Evolutionary conservation across 1,140 invertebrate genomes (phyloP).

Genomic region (Lepidotrigona ventralis): DNA sequence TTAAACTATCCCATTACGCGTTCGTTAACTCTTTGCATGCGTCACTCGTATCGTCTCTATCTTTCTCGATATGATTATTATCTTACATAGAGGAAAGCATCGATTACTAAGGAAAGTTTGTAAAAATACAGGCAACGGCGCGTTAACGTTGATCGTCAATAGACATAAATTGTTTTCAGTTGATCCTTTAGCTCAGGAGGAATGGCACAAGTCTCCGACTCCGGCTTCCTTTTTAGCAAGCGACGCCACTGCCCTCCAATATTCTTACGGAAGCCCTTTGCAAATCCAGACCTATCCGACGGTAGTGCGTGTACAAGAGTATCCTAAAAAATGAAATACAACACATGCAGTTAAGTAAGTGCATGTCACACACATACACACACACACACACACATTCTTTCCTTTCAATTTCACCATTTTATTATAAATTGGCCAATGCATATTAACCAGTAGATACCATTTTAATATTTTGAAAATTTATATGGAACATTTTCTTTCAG

Average conservation of each 20-base stretch:
- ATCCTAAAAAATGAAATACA: conserved; percentile 82
- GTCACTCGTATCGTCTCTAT: background rate
- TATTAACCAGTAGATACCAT: background rate
- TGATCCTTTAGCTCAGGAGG: conserved; percentile 92
- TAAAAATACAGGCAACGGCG: conserved; percentile 48
- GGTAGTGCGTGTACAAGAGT: conserved; percentile 86
- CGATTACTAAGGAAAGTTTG: conserved; percentile 66
- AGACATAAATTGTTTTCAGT: conserved; percentile 93
- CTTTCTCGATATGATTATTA: conserved; percentile 26
- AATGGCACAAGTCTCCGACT: conserved; percentile 90
- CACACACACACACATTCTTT: background rate
- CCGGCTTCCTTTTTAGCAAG: conserved; percentile 89
- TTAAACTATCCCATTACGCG: background rate
- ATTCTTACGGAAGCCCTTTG: conserved; percentile 89
- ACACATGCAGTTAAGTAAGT: background rate
- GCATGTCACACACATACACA: too few relatives aligned
- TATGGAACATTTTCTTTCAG: background rate
- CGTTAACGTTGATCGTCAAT: conserved; percentile 80
- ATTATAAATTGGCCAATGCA: background rate
- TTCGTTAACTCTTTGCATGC: background rate
- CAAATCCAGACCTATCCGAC: conserved; percentile 87
- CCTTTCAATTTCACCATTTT: background rate
- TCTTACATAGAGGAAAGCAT: conserved; percentile 68
- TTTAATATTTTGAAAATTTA: background rate
- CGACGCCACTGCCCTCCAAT: conserved; percentile 90